Evolutionary conservation across 2,797 vertebrate genomes (phyloP).

Genomic region (Urosaurus nigricauda): DNA sequence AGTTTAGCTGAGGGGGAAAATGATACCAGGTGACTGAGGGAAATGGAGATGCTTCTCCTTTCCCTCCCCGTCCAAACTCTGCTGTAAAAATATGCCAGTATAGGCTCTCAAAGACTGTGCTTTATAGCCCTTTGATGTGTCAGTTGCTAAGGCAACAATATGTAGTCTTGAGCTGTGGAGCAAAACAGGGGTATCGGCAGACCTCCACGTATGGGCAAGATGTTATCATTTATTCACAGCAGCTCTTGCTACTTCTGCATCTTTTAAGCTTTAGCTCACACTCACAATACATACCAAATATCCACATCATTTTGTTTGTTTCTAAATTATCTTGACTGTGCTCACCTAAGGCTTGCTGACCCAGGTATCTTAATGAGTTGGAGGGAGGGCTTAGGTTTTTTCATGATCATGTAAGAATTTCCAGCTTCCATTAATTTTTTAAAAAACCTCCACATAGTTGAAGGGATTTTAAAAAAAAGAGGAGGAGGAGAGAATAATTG

Average conservation of each 20-base stretch:
- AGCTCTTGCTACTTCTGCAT: conserved; percentile 26
- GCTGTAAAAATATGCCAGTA: conserved; percentile 27
- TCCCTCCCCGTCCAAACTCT: neutral
- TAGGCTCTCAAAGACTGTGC: conserved; percentile 20
- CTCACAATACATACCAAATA: conserved; percentile 13
- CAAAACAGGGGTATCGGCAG: conserved; percentile 52
- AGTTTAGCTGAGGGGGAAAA: neutral
- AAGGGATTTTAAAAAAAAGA: neutral
- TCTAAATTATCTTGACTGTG: conserved; percentile 9
- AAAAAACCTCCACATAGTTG: neutral
- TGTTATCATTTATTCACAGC: neutral
- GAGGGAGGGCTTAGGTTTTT: neutral
- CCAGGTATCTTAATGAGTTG: neutral
- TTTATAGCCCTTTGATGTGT: conserved; percentile 28
- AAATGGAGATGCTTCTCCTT: neutral
- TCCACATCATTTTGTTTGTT: neutral
- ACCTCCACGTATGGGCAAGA: conserved; percentile 10
- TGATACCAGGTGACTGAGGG: neutral
- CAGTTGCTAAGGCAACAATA: conserved; percentile 71
- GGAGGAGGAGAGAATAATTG: conserved; percentile 12
- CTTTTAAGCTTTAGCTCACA: conserved; percentile 7
- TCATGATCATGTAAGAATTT: conserved; percentile 12
- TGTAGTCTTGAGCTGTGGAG: conserved; percentile 47
- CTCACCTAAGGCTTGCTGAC: neutral
- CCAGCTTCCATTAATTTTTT: conserved; percentile 12